These are phyloP conservation scores for Harmothoe impar DNA, from an alignment of 2,888 invertebrate genomes.

Conservation along the genomic window DNA sequence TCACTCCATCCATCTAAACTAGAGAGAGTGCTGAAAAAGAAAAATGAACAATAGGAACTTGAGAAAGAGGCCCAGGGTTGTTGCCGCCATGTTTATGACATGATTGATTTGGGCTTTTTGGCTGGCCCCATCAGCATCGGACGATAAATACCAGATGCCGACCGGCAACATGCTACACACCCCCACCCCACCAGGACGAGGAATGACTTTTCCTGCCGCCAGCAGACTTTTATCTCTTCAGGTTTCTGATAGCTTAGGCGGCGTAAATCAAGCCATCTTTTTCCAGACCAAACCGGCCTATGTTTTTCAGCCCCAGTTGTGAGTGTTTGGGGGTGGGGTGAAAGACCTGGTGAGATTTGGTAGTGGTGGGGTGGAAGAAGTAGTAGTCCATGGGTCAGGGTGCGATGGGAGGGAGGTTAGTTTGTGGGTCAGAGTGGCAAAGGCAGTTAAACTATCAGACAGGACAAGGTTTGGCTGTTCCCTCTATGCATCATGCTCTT, in stretches of 20 bases:
- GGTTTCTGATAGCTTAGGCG: slow-evolving; percentile 47
- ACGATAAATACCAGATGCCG: neutral
- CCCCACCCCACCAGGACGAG: neutral
- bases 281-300: neutral
- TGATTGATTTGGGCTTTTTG: slow-evolving; percentile 36
- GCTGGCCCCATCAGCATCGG: neutral
- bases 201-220: slow-evolving; percentile 53
- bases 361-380: neutral
- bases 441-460: too few species aligned
- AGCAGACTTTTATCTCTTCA: slow-evolving; percentile 52
- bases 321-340: too few species aligned
- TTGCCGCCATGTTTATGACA: slow-evolving; percentile 42
- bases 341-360: neutral
- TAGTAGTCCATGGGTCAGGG: neutral
- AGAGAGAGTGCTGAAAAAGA: neutral
- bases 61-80: slow-evolving; percentile 2
- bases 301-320: too few species aligned
- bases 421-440: too few species aligned
- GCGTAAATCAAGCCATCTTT: slow-evolving; percentile 24
- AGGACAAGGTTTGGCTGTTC: too few species aligned
- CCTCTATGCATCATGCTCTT: too few species aligned
- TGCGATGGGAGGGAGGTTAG: too few species aligned
- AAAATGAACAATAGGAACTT: slow-evolving; percentile 30
- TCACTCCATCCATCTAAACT: neutral
- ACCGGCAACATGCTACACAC: neutral